Evolutionary conservation across 2,888 invertebrate species (phyloP), one percentile per base, ranked within the genome.

Genomic region (Nematopogon swammerdamellus): DNA sequence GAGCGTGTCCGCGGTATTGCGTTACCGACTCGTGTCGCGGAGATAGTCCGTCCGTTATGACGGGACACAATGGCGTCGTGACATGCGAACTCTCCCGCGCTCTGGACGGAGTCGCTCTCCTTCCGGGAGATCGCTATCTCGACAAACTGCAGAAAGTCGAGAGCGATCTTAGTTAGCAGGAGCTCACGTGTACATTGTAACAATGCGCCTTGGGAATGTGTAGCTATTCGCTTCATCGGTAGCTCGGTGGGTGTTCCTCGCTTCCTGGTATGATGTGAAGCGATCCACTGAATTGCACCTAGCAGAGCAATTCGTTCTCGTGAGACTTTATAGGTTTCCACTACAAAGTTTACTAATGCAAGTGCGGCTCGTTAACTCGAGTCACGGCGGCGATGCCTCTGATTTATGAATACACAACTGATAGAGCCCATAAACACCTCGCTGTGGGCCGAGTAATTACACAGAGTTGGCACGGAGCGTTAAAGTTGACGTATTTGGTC

Each of bases 241-340:
- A 8, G 8, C 8, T 4, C 25, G 4, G 25, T 56, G 53, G 44
- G 45, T 45, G 19, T 19, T 19, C 16, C n/a, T 18, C 36, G 30
- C 16, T 44, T 30, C 29, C 17, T 49, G 49, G 29, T 19, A 6
- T 8, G 20, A 29, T 48, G 20, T n/a, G 19, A 46, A 18, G 19
- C 45, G 4, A 46, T 46, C 19, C 17, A 14, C 10, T 18, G 18
- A 3, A 18, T 43, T 43, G n/a, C 25, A 8, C 8, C 25, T 25
- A 4, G 25, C 4, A 25, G 25, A 25, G 25, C 25, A 25, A 25
- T 25, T 25, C 8, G 25, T 25, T 25, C 5, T 25, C 8, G 25
- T 25, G 25, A 6, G 4, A 8, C 25, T 25, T 25, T 25, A 25
- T 25, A 25, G 25, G 25, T 25, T 8, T 25, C 8, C n/a, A 8